Evolutionary conservation across 2,113 vertebrate genomes (phyloP), one percentile per base, ranked within the genome.

Genomic region (Channa argus): DNA sequence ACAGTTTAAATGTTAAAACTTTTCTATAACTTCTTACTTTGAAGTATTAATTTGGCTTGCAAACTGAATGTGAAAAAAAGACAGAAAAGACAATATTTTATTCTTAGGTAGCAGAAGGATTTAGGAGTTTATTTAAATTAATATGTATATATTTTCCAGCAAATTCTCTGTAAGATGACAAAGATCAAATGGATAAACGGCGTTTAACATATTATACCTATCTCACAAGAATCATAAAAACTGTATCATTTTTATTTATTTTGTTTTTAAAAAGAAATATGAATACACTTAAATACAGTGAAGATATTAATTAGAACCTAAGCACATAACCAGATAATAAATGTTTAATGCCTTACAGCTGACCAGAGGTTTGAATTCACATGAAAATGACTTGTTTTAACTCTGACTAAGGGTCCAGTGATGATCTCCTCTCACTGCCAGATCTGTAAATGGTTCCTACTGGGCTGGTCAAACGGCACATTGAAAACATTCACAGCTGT

Each of bases 401-500:
- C 47, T 50, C 43, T 45, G 52, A 58, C 50, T 11, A n/a, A 33
- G 36, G 51, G 24, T 64, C 13, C n/a, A 38, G 62, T 76, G 51
- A 69, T 41, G 70, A 52, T 64, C n/a, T 52, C 67, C 24, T 65
- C 56, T 62, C 13, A 5, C 33, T 52, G 50, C 34, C 65, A 71
- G 68, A 81, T 87, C 56, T 83, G 54, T 70, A 6, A 54, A 38
- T 5, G 63, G 64, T 51, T 71, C 71, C 77, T 24, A 24, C 47
- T 60, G 50, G 70, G 56, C 63, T 34, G 85, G 82, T 83, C 86
- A 89, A 56, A 88, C 71, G 53, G 76, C 80, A 90, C 64, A 65
- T 67, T 80, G 84, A 84, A 88, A 36, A 83, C 71, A 89, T 77
- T 77, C 70, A 62, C 56, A 68, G 83, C 79, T 79, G 79, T 53